A percentile compares a stretch with the other conserved stretches of the same genome.
These are phyloP conservation scores for Polypedilum pembai DNA, from an alignment of 1,140 invertebrate genomes.

Conservation along the genomic window DNA sequence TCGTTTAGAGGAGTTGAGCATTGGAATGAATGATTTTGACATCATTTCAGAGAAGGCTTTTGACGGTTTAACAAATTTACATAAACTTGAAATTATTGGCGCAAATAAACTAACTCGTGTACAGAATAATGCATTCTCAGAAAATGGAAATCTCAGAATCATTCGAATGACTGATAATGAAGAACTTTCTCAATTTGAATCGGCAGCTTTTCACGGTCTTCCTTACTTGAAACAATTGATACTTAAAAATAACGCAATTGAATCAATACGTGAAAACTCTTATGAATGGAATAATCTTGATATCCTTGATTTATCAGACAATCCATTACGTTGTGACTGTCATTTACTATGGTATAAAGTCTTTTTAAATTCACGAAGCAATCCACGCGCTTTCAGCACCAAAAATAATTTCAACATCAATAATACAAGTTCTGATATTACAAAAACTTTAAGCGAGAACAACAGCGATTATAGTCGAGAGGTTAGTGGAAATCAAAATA, in stretches of 20 bases:
- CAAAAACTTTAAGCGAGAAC: background rate
- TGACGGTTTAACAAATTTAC: conserved; percentile 64
- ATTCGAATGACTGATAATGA: conserved; percentile 70
- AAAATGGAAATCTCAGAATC: conserved; percentile 72
- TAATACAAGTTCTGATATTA: background rate
- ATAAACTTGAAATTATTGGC: conserved; percentile 67
- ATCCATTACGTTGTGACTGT: conserved; percentile 75
- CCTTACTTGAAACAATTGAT: conserved; percentile 67
- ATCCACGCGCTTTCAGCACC: conserved; percentile 47
- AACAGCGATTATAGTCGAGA: background rate
- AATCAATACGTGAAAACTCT: conserved; percentile 62
- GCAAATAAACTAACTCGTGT: conserved; percentile 60
- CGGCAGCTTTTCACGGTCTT: conserved; percentile 65
- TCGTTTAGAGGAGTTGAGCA: conserved; percentile 66
- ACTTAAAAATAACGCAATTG: conserved; percentile 69
- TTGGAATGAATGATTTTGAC: conserved; percentile 75
- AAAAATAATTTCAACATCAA: conserved; percentile 43
- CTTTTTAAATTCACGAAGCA: conserved; percentile 62
- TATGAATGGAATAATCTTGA: conserved; percentile 71
- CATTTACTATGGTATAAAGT: conserved; percentile 70
- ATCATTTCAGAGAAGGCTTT: conserved; percentile 62
- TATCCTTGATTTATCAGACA: conserved; percentile 69
- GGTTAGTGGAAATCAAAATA: background rate
- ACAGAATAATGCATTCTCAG: conserved; percentile 65
- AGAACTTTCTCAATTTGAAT: conserved; percentile 58